A percentile compares a stretch with the other conserved stretches of the same genome.
Evolutionary conservation across 1,140 invertebrate genomes (phyloP).

Genomic region (Rhyzopertha dominica): DNA sequence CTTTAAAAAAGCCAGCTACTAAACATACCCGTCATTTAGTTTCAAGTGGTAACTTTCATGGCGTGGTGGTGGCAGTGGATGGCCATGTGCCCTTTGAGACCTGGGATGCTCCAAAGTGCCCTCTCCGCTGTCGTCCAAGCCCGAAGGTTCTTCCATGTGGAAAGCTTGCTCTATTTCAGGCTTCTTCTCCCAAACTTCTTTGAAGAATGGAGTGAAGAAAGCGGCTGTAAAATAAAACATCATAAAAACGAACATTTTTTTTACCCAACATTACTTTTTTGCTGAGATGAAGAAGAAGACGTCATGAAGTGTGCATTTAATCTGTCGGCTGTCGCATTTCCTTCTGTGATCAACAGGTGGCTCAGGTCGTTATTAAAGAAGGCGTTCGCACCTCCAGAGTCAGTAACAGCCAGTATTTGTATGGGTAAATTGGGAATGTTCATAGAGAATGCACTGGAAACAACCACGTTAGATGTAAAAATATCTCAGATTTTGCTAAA

Average conservation of each 20-base stretch:
- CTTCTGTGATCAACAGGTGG: slow-evolving; percentile 87
- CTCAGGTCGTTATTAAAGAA: slow-evolving; percentile 87
- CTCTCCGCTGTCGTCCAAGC: slow-evolving; percentile 62
- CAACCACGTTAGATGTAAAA: slow-evolving; percentile 14
- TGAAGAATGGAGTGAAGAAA: slow-evolving; percentile 94
- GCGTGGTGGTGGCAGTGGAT: slow-evolving; percentile 57
- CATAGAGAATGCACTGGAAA: slow-evolving; percentile 81
- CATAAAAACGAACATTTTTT: background rate
- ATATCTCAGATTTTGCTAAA: slow-evolving; percentile 21
- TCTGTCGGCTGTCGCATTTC: slow-evolving; percentile 86
- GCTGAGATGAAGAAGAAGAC: slow-evolving; percentile 71
- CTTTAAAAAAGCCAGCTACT: too few relatives aligned
- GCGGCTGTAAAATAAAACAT: slow-evolving; percentile 61
- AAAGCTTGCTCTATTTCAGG: slow-evolving; percentile 91
- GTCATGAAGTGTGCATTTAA: slow-evolving; percentile 92
- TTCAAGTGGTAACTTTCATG: slow-evolving; percentile 67
- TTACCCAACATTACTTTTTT: slow-evolving; percentile 63
- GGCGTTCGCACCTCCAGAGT: slow-evolving; percentile 76
- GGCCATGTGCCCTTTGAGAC: slow-evolving; percentile 36
- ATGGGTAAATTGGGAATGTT: slow-evolving; percentile 93
- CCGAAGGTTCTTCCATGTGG: slow-evolving; percentile 77
- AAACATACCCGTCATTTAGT: slow-evolving; percentile 58
- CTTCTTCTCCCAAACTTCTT: slow-evolving; percentile 93
- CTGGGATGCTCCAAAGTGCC: slow-evolving; percentile 65
- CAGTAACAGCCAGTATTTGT: slow-evolving; percentile 90